Evolutionary conservation across 2,888 invertebrate species (phyloP).

Genomic region (Cephus pygmeus): DNA sequence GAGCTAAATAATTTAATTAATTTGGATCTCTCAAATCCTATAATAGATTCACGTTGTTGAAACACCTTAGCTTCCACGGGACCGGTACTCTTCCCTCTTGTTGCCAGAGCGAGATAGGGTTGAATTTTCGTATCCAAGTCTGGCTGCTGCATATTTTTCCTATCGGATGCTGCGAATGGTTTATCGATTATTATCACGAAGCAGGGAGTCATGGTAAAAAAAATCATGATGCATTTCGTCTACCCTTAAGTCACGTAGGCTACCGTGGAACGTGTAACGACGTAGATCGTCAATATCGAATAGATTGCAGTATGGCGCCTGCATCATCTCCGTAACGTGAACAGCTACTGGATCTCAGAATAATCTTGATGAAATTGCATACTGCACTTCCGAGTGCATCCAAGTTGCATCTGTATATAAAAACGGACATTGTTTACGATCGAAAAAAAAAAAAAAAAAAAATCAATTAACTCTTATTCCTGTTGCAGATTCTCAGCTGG

Average conservation of each 20-base stretch:
- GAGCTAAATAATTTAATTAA: too few relatives aligned
- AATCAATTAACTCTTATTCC: not conserved
- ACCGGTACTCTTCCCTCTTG: too few relatives aligned
- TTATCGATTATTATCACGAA: not conserved
- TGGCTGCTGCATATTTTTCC: too few relatives aligned
- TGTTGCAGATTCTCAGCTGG: slow-evolving; percentile 70
- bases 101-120: too few relatives aligned
- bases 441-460: not conserved
- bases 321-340: slow-evolving; percentile 43
- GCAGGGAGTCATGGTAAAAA: not conserved
- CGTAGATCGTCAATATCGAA: slow-evolving; percentile 27
- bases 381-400: not conserved
- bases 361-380: slow-evolving; percentile 34
- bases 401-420: not conserved
- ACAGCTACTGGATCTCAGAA: slow-evolving; percentile 39
- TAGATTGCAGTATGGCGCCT: slow-evolving; percentile 32
- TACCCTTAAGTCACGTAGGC: slow-evolving; percentile 23
- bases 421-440: not conserved
- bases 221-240: not conserved
- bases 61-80: too few relatives aligned
- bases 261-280: slow-evolving; percentile 29
- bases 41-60: too few relatives aligned
- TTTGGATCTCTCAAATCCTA: too few relatives aligned
- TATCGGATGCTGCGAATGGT: not conserved
- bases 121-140: too few relatives aligned